A percentile compares a stretch with the other conserved stretches of the same genome.
Conservation (phyloP, 2,113 vertebrate species). For the Procavia capensis region DNA sequence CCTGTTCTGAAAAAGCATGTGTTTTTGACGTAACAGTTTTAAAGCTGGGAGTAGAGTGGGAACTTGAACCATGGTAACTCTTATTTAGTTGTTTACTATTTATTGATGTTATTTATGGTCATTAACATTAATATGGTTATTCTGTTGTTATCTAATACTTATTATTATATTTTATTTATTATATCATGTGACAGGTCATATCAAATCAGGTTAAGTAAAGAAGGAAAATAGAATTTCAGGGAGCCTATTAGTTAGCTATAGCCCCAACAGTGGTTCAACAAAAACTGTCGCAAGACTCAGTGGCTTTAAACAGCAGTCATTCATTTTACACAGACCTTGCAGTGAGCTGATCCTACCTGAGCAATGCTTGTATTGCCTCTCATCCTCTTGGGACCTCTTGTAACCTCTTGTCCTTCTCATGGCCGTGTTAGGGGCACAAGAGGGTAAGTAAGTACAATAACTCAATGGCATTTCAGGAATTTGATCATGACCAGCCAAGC, state of each 20-base stretch:
- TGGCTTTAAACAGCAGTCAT: no score
- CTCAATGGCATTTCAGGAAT: background rate
- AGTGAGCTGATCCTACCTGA: background rate
- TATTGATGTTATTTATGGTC: background rate
- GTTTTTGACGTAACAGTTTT: background rate
- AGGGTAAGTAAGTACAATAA: background rate
- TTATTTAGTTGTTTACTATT: background rate
- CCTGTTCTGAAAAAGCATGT: background rate
- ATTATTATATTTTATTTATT: constrained; percentile 1
- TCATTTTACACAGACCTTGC: background rate
- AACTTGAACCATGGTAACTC: background rate
- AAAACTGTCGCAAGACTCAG: background rate
- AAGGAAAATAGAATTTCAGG: background rate
- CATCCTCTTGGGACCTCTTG: background rate
- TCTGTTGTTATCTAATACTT: background rate
- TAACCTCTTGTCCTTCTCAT: no score
- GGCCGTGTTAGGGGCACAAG: background rate
- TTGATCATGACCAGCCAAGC: background rate
- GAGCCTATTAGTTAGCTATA: background rate
- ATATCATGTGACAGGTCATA: background rate
- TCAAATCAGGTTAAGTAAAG: background rate
- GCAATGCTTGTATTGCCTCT: background rate
- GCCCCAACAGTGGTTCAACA: background rate
- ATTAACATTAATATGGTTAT: background rate
- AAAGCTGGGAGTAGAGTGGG: background rate